Base-by-base conservation (phyloP, 2,888 invertebrate genomes). In the Netelia melanura region DNA sequence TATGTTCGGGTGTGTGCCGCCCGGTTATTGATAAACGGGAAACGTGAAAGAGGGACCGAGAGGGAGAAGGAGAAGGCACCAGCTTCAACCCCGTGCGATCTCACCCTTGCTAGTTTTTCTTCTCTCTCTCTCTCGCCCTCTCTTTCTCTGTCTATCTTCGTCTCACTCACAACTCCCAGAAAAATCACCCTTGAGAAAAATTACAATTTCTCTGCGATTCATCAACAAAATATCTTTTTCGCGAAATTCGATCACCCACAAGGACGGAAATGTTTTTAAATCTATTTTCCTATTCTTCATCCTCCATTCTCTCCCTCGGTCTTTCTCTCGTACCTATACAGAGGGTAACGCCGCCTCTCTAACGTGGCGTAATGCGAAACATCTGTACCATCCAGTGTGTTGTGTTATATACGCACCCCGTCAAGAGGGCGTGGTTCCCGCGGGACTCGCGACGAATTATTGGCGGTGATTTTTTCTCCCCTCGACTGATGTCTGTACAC, bases 11-110 rank as follows among this genome's bases (percentile, higher is more conserved):
- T 70, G 70, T 74, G 86, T 87, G 85, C 82, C 81, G 84, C 86
- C 48, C 84, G 83, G 87, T 89, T 89, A 89, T 89, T 88, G 88
- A 89, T 88, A 88, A 88, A 87, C 87, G 87, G 85, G 81, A 71
- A 83, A 78, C 85, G 21, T 3, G 17, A 61, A 21, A 61, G 58
- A 61, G 58, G 10, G 58, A 23, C 23, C 23, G 62, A 25, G 62
- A 17, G 48, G 44, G 21, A 11, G 21, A 3, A 9, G 21, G 56
- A 44, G n/a, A 23, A 61, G 14, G 21, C 23, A 25, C 5, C 21
- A 17, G 30, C 30, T 11, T 30, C 21, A 17, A 14, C 74, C 62
- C 54, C 64, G 54, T 54, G 17, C 71, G n/a, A 54, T 58, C 65
- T 65, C 61, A 8, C 52, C 38, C 38, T 38, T 38, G 38, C 38